phyloP scores from a whole-genome alignment of 2,888 invertebrate species.

The Gortyna flavago region DNA sequence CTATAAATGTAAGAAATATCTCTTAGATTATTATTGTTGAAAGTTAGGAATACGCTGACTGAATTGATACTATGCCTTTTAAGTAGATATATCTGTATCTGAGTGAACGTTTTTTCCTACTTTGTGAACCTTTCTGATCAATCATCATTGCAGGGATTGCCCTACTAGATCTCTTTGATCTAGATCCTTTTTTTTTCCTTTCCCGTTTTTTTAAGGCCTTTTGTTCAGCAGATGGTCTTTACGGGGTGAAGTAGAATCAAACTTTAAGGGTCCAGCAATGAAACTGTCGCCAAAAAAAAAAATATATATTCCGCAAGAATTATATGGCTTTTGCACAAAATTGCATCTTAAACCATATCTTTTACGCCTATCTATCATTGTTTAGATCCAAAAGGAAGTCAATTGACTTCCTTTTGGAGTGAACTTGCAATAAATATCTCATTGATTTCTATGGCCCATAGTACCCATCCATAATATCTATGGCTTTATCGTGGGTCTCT shows the following conservation, averaged over 20 bases:
- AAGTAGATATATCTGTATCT: not conserved
- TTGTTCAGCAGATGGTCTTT: not conserved
- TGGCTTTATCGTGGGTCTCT: slow-evolving; percentile 81
- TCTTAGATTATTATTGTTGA: not conserved
- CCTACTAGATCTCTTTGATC: not conserved
- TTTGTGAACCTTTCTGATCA: not conserved
- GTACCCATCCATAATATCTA: slow-evolving; percentile 81
- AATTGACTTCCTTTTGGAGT: too few relatives aligned
- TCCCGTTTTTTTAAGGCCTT: too few relatives aligned
- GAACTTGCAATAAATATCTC: slow-evolving; percentile 84
- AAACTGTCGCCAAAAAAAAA: not conserved
- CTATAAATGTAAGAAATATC: not conserved
- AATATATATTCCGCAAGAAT: not conserved
- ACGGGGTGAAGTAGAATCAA: not conserved
- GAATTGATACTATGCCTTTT: not conserved
- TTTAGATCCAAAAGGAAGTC: slow-evolving; percentile 69
- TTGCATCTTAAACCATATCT: slow-evolving; percentile 35
- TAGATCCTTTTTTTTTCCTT: too few relatives aligned
- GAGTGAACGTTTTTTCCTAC: too few relatives aligned
- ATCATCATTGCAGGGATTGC: not conserved
- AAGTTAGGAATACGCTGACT: not conserved
- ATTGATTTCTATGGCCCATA: slow-evolving; percentile 86
- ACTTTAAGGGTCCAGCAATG: not conserved
- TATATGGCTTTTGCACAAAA: slow-evolving; percentile 8
- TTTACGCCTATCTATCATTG: slow-evolving; percentile 36